A percentile compares a stretch with the other conserved stretches of the same genome.
Evolutionary conservation across 2,797 vertebrate genomes (phyloP).

Genomic region (Lophotriccus pileatus): DNA sequence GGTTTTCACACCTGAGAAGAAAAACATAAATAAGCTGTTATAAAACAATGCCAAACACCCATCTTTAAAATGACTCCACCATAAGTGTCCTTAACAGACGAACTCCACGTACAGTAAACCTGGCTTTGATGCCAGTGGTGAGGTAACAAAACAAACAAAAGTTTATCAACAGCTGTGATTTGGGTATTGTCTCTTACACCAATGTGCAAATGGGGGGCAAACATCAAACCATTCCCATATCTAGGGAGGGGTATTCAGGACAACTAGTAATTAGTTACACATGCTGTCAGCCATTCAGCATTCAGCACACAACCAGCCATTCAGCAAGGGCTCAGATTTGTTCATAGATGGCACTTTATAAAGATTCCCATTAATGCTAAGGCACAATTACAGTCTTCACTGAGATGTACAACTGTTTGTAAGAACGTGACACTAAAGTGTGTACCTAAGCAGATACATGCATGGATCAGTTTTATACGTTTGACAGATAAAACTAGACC

Average conservation of each 20-base stretch:
- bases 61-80: not conserved
- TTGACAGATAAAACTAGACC: not conserved
- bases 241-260: not conserved
- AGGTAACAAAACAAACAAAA: not conserved
- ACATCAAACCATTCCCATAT: not conserved
- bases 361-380: not conserved
- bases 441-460: accelerated
- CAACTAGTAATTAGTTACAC: not conserved
- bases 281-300: not conserved
- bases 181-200: not conserved
- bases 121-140: not conserved
- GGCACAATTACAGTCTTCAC: not conserved
- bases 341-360: not conserved
- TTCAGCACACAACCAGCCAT: not conserved
- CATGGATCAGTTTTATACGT: not conserved
- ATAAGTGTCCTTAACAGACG: not conserved
- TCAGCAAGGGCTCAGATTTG: not conserved
- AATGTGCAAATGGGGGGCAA: not conserved
- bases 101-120: not conserved
- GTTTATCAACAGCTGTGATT: not conserved
- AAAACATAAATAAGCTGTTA: not conserved
- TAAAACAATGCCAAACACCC: not conserved
- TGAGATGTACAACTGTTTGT: not conserved
- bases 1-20: conserved; percentile 89
- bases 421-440: not conserved